Evolutionary conservation across 2,113 vertebrate species (phyloP), one percentile per base, ranked within the genome.

Genomic region (Motacilla tschutschensis): DNA sequence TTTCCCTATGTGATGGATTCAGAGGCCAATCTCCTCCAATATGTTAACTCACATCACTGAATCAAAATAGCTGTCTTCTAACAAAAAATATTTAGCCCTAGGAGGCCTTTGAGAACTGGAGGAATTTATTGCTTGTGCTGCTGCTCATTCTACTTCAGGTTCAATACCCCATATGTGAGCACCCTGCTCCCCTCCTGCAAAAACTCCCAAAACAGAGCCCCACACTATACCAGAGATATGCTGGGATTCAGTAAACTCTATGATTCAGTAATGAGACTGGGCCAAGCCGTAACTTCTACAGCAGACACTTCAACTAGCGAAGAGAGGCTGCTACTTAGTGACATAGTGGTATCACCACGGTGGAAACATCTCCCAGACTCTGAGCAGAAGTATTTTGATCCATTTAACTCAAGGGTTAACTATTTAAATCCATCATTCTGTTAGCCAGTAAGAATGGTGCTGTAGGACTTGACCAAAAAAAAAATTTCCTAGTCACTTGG

Each of bases 311-410:
- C 43, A 57, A 17, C 26, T 65, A 62, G n/a, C 10, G 22, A 72
- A 50, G 4, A 7, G 20, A 83, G 13, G n/a, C 18, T 54, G 38
- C 43, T 65, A 9, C 20, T 75, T 75, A 29, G 26, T 29, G 53
- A 41, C 72, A 58, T 1, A 1, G 41, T 8, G 28, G 13, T 36
- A n/a, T 26, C 0, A 0, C 38, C 10, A 28, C 2, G 10, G 38
- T 35, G n/a, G 40, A 87, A 91, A 46, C 4, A 43, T 17, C 16
- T 35, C 10, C 0, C 0, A 15, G 38, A 40, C 26, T 33, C 50
- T 24, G 15, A 67, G 15, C 26, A 40, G 19, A 38, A 57, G 22
- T 51, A 33, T 43, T 79, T 87, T 51, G n/a, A 76, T 18, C 28
- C 28, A 18, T 12, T 8, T 16, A 85, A 47, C 7, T 69, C 26